These are phyloP conservation scores for Drosophila melanosoma DNA, from an alignment of 2,888 invertebrate species.

Conservation along the genomic window DNA sequence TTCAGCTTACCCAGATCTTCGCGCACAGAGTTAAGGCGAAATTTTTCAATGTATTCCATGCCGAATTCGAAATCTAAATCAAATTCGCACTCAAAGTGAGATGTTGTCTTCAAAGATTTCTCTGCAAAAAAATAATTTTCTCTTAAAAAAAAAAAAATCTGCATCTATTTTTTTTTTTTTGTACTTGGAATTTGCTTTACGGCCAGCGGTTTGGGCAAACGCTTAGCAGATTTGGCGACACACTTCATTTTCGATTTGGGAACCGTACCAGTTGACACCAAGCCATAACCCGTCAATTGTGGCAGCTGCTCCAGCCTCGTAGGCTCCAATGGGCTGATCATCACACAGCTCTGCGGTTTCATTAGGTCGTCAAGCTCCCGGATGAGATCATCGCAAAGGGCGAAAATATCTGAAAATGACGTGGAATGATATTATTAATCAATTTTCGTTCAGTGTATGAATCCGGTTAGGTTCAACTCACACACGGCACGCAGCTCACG, in stretches of 20 bases:
- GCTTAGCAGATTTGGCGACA: neutral
- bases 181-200: neutral
- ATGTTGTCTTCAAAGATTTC: neutral
- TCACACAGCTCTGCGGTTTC: neutral
- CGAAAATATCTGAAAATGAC: constrained; percentile 36
- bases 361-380: constrained; percentile 29
- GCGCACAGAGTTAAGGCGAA: constrained; percentile 36
- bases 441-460: neutral
- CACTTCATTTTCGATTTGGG: constrained; percentile 28
- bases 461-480: constrained; percentile 23
- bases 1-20: neutral
- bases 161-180: neutral
- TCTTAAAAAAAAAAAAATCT: neutral
- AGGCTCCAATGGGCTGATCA: neutral
- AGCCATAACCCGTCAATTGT: too few relatives aligned
- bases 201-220: neutral
- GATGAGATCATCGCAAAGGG: constrained; percentile 39
- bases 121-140: constrained; percentile 22
- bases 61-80: constrained; percentile 58
- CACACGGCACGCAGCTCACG: constrained; percentile 37
- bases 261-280: constrained; percentile 28
- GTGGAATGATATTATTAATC: neutral
- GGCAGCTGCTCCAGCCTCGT: neutral
- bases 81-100: constrained; percentile 14
- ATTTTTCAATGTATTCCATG: constrained; percentile 53